phyloP scores from a whole-genome alignment of 2,797 vertebrate species.

The Strix occidentalis region DNA sequence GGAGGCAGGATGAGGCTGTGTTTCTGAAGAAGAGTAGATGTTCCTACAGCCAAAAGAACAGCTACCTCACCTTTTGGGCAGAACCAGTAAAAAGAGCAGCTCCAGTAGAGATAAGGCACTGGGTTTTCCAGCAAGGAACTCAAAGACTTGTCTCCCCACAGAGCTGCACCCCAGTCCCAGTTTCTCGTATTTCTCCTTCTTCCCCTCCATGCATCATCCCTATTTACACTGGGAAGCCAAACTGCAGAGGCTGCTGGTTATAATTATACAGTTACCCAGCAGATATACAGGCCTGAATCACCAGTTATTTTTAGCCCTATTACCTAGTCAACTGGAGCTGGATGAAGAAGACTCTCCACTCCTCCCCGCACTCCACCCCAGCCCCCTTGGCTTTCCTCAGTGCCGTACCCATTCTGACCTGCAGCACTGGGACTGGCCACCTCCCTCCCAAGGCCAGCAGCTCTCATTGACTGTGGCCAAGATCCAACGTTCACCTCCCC shows the following conservation, averaged over 20 bases:
- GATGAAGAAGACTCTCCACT: conserved; percentile 63
- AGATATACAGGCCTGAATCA: conserved; percentile 71
- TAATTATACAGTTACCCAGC: conserved; percentile 69
- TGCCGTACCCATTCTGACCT: neutral
- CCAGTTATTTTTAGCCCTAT: conserved; percentile 73
- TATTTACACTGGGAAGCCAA: conserved; percentile 59
- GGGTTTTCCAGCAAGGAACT: neutral
- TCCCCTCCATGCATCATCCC: conserved; percentile 45
- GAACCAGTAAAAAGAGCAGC: conserved; percentile 13
- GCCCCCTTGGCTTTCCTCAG: neutral
- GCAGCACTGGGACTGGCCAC: neutral
- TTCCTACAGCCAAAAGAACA: neutral
- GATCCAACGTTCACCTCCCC: neutral
- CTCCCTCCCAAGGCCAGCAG: neutral
- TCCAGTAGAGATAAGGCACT: neutral
- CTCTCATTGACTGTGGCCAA: neutral
- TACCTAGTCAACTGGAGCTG: conserved; percentile 69
- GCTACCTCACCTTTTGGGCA: neutral
- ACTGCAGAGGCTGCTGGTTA: conserved; percentile 63
- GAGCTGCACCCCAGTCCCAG: neutral
- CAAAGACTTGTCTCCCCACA: neutral
- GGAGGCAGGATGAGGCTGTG: neutral
- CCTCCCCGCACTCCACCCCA: neutral
- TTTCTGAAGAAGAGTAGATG: conserved; percentile 26
- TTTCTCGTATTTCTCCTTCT: conserved; percentile 35